Percentiles rank a stretch among this genome's conserved stretches.
Conservation (phyloP, 2,888 invertebrate species). For the Aspidapion aeneum region DNA sequence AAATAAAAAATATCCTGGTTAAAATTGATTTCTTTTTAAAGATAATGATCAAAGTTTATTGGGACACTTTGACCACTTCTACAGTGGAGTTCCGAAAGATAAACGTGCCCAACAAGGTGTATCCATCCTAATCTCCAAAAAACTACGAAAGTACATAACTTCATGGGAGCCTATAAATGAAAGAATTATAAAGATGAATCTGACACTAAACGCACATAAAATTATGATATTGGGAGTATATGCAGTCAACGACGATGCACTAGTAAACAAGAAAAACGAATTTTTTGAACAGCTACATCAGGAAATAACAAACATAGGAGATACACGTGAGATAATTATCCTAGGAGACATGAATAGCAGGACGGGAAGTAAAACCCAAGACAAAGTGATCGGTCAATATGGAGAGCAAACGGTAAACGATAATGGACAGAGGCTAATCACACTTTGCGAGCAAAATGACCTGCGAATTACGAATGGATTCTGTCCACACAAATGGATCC, state of each 20-base stretch:
- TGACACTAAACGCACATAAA: too few relatives aligned
- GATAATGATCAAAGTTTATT: too few relatives aligned
- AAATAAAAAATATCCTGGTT: too few relatives aligned
- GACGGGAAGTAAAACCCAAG: constrained; percentile 2
- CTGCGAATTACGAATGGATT: neutral
- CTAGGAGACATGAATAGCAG: constrained; percentile 10
- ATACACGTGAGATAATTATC: constrained; percentile 7
- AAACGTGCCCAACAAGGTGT: constrained; percentile 21
- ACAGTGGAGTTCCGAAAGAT: constrained; percentile 16
- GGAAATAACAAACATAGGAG: neutral
- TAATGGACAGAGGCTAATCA: neutral
- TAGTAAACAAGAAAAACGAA: neutral
- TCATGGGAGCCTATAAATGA: constrained; percentile 10
- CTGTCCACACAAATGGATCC: neutral
- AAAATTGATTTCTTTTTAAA: too few relatives aligned
- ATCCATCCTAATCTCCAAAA: constrained; percentile 15
- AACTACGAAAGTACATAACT: constrained; percentile 13
- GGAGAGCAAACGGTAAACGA: neutral
- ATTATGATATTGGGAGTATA: neutral
- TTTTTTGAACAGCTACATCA: constrained; percentile 9
- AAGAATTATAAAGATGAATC: constrained; percentile 4
- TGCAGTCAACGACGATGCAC: neutral
- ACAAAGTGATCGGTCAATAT: neutral
- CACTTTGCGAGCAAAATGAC: neutral
- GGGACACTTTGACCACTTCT: constrained; percentile 21